Percentiles rank a stretch among this genome's conserved stretches.
These are phyloP conservation scores for Sarcophilus harrisii DNA, from an alignment of 2,797 vertebrate species.

Conservation along the genomic window DNA sequence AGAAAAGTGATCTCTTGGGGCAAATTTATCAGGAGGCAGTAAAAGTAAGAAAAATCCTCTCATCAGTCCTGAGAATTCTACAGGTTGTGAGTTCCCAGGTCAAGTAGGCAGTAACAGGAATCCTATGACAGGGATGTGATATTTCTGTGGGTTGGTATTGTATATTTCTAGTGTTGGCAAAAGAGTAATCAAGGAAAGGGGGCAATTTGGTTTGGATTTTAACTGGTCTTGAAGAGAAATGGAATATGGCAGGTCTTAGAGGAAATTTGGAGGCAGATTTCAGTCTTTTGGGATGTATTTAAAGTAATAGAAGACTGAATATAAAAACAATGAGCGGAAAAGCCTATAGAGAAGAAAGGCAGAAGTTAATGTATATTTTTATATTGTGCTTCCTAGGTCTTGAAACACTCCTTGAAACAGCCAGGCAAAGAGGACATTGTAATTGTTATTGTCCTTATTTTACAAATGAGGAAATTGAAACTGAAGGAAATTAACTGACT, in stretches of 20 bases:
- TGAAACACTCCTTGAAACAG: neutral
- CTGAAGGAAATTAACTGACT: neutral
- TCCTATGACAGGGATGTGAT: neutral
- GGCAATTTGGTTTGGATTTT: neutral
- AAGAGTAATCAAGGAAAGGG: neutral
- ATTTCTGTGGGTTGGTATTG: neutral
- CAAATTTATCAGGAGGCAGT: neutral
- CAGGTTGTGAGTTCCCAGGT: neutral
- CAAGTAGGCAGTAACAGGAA: neutral
- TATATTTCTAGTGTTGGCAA: neutral
- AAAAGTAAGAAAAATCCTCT: neutral
- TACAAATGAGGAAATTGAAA: neutral
- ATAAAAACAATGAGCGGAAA: neutral
- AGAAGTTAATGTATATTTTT: neutral
- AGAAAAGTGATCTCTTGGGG: neutral
- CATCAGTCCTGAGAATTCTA: neutral
- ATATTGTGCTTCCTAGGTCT: neutral
- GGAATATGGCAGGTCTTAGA: neutral
- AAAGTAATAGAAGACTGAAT: neutral
- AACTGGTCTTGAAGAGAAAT: neutral
- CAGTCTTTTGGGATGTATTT: neutral
- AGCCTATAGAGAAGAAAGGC: neutral
- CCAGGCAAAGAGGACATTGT: neutral
- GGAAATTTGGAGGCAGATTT: neutral
- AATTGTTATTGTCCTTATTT: neutral